Base-by-base conservation (phyloP, 2,888 invertebrate genomes). In the Meiosimyza decipiens region DNA sequence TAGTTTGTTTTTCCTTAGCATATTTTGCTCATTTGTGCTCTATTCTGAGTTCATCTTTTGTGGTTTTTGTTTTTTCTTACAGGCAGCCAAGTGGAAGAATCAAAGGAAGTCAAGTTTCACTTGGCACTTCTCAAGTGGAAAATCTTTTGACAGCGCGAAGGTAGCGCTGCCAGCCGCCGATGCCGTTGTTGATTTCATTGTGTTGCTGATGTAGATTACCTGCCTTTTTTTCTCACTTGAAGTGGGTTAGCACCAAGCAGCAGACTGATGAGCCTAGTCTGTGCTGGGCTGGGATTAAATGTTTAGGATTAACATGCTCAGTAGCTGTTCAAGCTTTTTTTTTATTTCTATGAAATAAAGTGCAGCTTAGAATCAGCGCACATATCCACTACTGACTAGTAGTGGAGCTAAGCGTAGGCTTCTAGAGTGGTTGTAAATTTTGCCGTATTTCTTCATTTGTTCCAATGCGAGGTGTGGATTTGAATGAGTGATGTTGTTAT, bases 41-140 rank as follows among this genome's bases (percentile, higher is more conserved):
- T 62, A 28, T 60, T 33, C 63, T 40, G 40, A 40, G 40, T 40
- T 16, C 9, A 47, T 55, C 57, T 55, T 64, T 63, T 64, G 65
- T 50, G 73, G 74, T 71, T 71, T 63, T 55, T 40, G 74, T 71
- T 71, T 63, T 49, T 40, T 40, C 40, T 40, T 40, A 9, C 69
- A 51, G 51, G 22, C 71, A 73, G 68, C 71, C 75, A 59, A 71
- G 73, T 75, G 73, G 71, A 75, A 75, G 71, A 73, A 71, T 73
- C 71, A 68, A 52, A 62, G 64, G 59, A 73, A 71, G 73, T 66
- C 62, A 54, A 69, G 64, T 72, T 65, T 73, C 76, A 77, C 79
- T 77, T 82, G 79, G 81, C 82, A 81, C 81, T 81, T 71, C 74
- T 82, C 80, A 81, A 81, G 82, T 81, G 82, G 82, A 81, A 81